These are phyloP conservation scores for Acanthochromis polyacanthus DNA, from an alignment of 2,113 vertebrate genomes.

Conservation along the genomic window DNA sequence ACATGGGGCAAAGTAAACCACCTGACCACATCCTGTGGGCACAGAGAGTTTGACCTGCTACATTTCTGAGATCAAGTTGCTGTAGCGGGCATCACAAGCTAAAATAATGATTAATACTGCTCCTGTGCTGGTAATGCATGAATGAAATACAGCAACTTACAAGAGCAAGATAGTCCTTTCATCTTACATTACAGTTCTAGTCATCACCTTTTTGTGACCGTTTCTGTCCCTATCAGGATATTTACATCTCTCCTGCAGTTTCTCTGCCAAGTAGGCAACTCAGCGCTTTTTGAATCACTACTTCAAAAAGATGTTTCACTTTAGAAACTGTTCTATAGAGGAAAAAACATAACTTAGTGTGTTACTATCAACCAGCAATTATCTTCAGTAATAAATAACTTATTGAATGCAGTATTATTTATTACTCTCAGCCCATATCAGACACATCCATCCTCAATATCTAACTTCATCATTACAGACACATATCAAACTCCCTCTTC, in stretches of 20 bases:
- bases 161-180: constrained; percentile 29
- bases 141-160: constrained; percentile 37
- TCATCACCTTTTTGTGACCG: constrained; percentile 22
- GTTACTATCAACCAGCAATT: constrained; percentile 2
- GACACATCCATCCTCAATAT: not conserved
- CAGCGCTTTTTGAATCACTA: constrained; percentile 14
- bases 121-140: constrained; percentile 29
- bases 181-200: constrained; percentile 44
- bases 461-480: constrained; percentile 12
- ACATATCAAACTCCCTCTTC: constrained; percentile 11
- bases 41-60: constrained; percentile 36
- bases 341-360: not conserved
- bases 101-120: constrained; percentile 51
- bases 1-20: not conserved
- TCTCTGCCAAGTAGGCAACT: constrained; percentile 17
- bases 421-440: not conserved
- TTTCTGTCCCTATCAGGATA: constrained; percentile 33
- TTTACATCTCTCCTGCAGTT: constrained; percentile 27
- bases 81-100: constrained; percentile 22
- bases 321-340: not conserved
- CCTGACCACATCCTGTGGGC: constrained; percentile 37
- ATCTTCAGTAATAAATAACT: not conserved
- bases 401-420: no score
- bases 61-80: constrained; percentile 28
- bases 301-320: not conserved